Conservation (phyloP, 35 echinoderm and acorn worm genomes). For the Patiria miniata region DNA sequence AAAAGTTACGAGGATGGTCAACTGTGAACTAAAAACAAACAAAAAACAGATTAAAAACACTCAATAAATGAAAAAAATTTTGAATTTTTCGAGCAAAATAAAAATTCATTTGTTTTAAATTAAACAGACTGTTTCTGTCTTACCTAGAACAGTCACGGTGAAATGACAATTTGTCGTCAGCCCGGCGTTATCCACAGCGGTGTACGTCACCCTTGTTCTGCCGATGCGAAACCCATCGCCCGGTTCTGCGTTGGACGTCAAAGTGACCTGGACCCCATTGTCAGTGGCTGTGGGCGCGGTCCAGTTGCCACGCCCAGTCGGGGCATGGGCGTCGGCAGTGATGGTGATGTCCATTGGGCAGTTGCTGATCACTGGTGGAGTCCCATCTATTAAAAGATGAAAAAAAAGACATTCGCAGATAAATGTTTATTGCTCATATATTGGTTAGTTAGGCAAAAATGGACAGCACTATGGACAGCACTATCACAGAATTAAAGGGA, state of each 20-base stretch:
- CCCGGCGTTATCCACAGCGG: constrained; percentile 11
- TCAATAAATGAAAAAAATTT: too few relatives aligned
- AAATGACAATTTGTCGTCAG: not conserved
- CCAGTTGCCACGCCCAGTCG: constrained; percentile 30
- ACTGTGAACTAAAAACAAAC: too few relatives aligned
- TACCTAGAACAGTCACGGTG: constrained; percentile 28
- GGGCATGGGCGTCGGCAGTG: not conserved
- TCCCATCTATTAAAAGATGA: not conserved
- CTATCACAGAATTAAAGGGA: too few relatives aligned
- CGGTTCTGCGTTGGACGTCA: not conserved
- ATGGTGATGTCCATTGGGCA: constrained; percentile 13
- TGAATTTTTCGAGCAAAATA: too few relatives aligned
- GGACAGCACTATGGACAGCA: too few relatives aligned
- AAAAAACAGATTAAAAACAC: too few relatives aligned
- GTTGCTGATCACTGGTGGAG: not conserved
- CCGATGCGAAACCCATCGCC: constrained; percentile 10
- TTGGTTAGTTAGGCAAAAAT: too few relatives aligned
- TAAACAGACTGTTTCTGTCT: not conserved
- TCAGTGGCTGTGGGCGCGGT: not conserved
- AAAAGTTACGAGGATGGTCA: too few relatives aligned
- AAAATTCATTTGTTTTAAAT: too few relatives aligned
- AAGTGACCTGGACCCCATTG: not conserved
- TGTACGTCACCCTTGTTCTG: constrained; percentile 9
- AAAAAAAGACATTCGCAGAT: not conserved
- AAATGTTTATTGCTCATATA: too few relatives aligned